phyloP scores from a whole-genome alignment of 2,113 vertebrate species.

The Sturnus vulgaris region DNA sequence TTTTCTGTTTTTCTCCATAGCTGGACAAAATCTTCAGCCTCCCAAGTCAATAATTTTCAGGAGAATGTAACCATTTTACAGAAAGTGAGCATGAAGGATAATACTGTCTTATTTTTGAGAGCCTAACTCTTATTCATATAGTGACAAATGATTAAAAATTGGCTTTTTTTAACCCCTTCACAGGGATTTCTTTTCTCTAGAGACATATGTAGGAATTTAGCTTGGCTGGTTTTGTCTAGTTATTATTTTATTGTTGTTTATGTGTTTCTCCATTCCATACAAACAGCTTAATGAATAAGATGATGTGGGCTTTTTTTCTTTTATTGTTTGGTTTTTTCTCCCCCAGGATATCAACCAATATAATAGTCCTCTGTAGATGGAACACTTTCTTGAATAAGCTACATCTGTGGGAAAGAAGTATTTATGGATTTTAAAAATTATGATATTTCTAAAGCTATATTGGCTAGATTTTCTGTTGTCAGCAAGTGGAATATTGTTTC shows the following conservation, averaged over 20 bases:
- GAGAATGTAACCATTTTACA: neutral
- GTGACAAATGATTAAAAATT: neutral
- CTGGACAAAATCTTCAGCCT: neutral
- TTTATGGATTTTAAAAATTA: constrained; percentile 45
- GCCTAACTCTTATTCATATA: neutral
- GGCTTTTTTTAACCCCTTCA: neutral
- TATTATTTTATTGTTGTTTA: neutral
- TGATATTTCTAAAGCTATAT: constrained; percentile 46
- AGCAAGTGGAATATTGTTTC: constrained; percentile 71
- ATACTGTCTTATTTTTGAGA: neutral
- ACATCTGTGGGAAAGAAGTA: constrained; percentile 1
- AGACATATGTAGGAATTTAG: neutral
- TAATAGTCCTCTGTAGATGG: neutral
- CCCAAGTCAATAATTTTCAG: neutral
- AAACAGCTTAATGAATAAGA: neutral
- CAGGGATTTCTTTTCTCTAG: neutral
- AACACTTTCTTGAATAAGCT: neutral
- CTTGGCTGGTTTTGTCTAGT: neutral
- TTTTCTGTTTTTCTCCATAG: neutral
- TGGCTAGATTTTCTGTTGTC: constrained; percentile 64
- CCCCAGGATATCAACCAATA: neutral
- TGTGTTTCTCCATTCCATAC: neutral
- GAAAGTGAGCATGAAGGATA: neutral
- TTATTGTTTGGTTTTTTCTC: neutral
- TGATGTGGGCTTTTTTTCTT: neutral